Evolutionary conservation across 2,888 invertebrate species (phyloP).

Genomic region (Melinaea marsaeus): DNA sequence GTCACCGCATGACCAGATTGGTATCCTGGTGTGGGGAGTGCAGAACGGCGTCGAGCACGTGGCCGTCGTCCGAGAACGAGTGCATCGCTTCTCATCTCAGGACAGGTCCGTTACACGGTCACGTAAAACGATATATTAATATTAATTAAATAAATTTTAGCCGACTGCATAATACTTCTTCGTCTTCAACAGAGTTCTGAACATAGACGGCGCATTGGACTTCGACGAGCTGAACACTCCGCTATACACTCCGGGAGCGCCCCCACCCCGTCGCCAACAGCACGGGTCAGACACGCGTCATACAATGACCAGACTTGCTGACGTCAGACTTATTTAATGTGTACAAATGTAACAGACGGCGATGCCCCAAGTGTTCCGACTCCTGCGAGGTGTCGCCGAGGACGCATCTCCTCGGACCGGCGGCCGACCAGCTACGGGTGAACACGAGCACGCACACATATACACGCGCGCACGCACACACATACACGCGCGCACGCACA

Average conservation of each 20-base stretch:
- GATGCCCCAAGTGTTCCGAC: conserved; percentile 60
- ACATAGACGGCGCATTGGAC: conserved; percentile 86
- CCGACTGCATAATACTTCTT: background rate
- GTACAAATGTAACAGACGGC: conserved; percentile 36
- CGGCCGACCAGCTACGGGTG: conserved; percentile 82
- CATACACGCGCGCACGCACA: too few species aligned
- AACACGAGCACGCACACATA: too few species aligned
- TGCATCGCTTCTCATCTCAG: conserved; percentile 84
- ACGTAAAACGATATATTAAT: background rate
- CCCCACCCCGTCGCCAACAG: conserved; percentile 15
- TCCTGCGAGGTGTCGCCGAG: conserved; percentile 53
- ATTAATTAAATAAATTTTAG: background rate
- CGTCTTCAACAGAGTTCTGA: conserved; percentile 72
- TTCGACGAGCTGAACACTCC: conserved; percentile 86
- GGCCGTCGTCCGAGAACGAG: conserved; percentile 82
- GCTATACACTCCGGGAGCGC: conserved; percentile 56
- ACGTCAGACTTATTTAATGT: conserved; percentile 14
- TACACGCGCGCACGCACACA: too few species aligned
- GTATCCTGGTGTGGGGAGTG: conserved; percentile 85
- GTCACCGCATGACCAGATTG: conserved; percentile 61
- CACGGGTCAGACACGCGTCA: conserved; percentile 6
- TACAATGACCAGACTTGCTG: conserved; percentile 10
- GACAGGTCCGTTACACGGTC: conserved; percentile 59
- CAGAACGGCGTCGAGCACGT: conserved; percentile 88
- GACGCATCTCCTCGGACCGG: conserved; percentile 81